Evolutionary conservation across 2,888 invertebrate genomes (phyloP), one percentile per base, ranked within the genome.

Genomic region (Drosophila paucipuncta): DNA sequence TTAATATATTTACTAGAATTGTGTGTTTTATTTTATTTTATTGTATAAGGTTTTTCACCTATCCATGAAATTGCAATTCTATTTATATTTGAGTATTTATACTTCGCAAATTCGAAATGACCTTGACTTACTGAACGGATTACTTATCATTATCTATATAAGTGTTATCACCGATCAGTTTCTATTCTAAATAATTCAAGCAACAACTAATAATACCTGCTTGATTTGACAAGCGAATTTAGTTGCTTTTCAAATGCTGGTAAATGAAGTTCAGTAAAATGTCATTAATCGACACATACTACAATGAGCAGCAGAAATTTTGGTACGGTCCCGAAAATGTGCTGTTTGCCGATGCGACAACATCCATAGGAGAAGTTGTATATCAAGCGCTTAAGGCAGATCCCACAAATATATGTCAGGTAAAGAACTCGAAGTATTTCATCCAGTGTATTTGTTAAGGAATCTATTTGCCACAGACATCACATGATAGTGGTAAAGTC

Each of bases 331-430:
- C 61, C 0, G 35, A 75, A 10, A 18, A 31, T 10, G 4, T 25
- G 0, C 6, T 35, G 2, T 31, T 61, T 39, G 7, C 50, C 3
- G 54, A 78, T 9, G 28, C 41, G 0, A 7, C 47, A 2, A 33
- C 16, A 59, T 73, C 78, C 2, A 63, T 80, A 25, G 83, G 81
- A 0, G 54, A 81, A 9, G 25, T 73, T 2, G 18, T 81, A 5
- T 73, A 66, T 35, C 13, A 71, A n/a, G 58, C 57, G 9, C 58
- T 83, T 2, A 73, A 66, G 37, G 66, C 65, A 16, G 16, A 74
- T 4, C 67, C 76, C 9, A 61, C 18, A 16, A 59, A 66, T 25
- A 61, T 52, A 18, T 69, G 55, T 39, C 76, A 83, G 68, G 82
- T 78, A 70, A 53, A 5, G 0, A 25, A 4, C 11, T 49, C 0